Base-by-base conservation (phyloP, 92 coral and sea anemone genomes). In the Phenganax subtilis region DNA sequence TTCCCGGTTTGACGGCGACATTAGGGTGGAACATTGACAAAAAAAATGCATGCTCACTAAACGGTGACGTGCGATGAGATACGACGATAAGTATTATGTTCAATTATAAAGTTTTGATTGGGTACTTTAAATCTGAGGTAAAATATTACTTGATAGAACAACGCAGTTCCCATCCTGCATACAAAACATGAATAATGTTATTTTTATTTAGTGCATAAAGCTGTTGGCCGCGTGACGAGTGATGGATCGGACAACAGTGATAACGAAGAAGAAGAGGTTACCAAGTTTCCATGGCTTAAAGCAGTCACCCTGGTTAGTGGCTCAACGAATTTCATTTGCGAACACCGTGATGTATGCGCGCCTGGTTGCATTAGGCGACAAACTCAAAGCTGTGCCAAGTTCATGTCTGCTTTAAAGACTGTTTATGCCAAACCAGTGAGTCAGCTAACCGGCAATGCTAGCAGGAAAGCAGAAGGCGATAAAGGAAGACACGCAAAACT, bases 271-370 rank as follows among this genome's bases (percentile, higher is more conserved):
- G 98, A 94, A 25, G 92, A 88, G 51, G 83, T 85, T 12, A 86
- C 85, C 56, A 84, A 90, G 63, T 87, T 94, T 76, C 97, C 98
- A 3, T 94, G 98, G 98, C 77, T 94, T 72, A 87, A 85, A 56
- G 88, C 98, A 56, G 93, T 94, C 54, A 89, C 91, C 3, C 71
- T 91, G 82, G 75, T 94, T 70, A 94, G 90, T 70, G 92, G 98
- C 73, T 90, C 90, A 59, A 94, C 97, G 15, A 91, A 89, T 58
- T 92, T 92, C 77, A 81, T 94, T 76, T 94, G 98, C 76, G 91
- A 89, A 56, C 98, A 94, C 84, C 97, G 88, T 71, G 89, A 90
- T 63, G 84, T 85, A 51, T 94, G 98, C 76, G 92, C 91, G 7
- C 68, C 86, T 17, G 88, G 88, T 71, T 94, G 98, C 27, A 93